Evolutionary conservation across 2,113 vertebrate species (phyloP).

Genomic region (Halcyon malimbica): DNA sequence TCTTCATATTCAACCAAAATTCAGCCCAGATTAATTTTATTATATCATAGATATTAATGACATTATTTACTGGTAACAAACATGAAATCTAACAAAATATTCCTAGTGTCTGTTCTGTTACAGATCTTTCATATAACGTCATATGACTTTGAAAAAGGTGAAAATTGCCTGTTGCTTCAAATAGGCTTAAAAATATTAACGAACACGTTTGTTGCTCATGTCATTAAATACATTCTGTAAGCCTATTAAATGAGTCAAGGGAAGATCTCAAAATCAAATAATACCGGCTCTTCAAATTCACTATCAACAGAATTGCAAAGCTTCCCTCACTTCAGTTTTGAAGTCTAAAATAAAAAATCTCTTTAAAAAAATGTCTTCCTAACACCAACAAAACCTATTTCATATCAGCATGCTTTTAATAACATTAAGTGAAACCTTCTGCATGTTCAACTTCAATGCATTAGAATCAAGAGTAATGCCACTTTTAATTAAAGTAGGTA

Average conservation of each 20-base stretch:
- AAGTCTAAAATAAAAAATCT: not conserved
- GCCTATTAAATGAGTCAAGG: not conserved
- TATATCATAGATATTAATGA: not conserved
- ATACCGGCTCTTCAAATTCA: not conserved
- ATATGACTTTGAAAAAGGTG: not conserved
- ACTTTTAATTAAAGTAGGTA: conserved; percentile 51
- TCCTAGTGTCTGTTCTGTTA: not conserved
- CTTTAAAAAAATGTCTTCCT: not conserved
- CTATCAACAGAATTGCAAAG: not conserved
- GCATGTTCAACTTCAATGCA: not conserved
- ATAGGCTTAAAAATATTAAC: not conserved
- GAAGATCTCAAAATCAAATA: not conserved
- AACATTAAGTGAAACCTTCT: not conserved
- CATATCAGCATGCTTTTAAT: conserved; percentile 9
- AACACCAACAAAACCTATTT: not conserved
- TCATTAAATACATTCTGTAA: not conserved
- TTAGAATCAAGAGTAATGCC: not conserved
- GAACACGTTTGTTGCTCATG: not conserved
- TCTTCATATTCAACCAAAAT: not conserved
- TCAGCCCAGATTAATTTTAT: not conserved
- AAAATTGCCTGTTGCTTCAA: not conserved
- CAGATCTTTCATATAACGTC: not conserved
- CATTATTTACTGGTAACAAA: not conserved
- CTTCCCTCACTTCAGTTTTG: not conserved
- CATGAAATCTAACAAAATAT: not conserved